These are phyloP conservation scores for Falco berigora DNA, from an alignment of 2,797 vertebrate species.

Conservation along the genomic window DNA sequence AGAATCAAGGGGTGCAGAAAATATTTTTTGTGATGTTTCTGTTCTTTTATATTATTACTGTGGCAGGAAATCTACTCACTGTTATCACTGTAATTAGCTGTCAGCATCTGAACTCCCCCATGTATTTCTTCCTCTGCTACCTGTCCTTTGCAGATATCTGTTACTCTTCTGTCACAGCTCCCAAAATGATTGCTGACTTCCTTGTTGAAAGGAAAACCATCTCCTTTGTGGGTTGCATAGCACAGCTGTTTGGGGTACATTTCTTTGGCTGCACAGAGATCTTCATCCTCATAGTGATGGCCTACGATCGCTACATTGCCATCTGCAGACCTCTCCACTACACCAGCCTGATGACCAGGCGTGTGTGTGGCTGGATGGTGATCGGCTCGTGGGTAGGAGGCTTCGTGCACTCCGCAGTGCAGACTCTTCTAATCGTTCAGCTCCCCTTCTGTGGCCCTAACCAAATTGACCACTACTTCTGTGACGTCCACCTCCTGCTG, in stretches of 20 bases:
- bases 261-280: slow-evolving; percentile 65
- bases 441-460: slow-evolving; percentile 58
- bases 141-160: slow-evolving; percentile 53
- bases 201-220: slow-evolving; percentile 35
- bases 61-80: slow-evolving; percentile 2
- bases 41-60: background rate
- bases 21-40: background rate
- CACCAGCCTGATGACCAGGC: background rate
- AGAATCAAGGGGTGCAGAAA: background rate
- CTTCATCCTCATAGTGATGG: slow-evolving; percentile 60
- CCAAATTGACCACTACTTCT: slow-evolving; percentile 49
- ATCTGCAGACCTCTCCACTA: slow-evolving; percentile 58
- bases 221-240: slow-evolving; percentile 43
- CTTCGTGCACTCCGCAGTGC: slow-evolving; percentile 36
- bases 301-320: slow-evolving; percentile 24
- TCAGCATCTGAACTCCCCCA: background rate
- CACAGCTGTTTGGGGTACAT: slow-evolving; percentile 38
- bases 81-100: background rate
- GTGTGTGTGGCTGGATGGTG: background rate
- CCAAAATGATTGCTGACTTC: slow-evolving; percentile 29
- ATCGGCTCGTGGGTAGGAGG: background rate
- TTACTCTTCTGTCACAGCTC: slow-evolving; percentile 32
- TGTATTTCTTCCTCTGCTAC: slow-evolving; percentile 57
- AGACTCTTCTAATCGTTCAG: background rate
- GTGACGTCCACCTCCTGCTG: slow-evolving; percentile 37